phyloP scores from a whole-genome alignment of 37 sponge, comb jelly and placozoan genomes.

The Chondrosia reniformis region DNA sequence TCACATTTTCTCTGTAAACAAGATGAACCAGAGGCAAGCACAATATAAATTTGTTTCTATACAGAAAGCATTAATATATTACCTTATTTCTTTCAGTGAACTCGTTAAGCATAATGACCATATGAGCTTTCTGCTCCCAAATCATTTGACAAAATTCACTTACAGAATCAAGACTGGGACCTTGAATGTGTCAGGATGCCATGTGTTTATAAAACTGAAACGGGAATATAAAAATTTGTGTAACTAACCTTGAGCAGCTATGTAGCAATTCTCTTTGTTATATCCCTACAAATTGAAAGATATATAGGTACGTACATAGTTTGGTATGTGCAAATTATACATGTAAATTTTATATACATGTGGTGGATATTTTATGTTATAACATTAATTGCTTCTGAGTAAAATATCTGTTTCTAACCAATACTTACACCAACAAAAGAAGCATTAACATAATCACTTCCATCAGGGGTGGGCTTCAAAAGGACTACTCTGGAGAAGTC shows the following conservation, averaged over 20 bases:
- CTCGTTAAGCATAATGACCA: background rate
- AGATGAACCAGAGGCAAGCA: background rate
- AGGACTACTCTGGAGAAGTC: constrained; percentile 66
- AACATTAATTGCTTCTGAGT: background rate
- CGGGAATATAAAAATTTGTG: background rate
- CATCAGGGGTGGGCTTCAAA: background rate
- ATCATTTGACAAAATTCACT: background rate
- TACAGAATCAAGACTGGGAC: background rate
- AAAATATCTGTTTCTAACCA: background rate
- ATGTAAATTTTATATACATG: background rate
- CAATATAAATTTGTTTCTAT: background rate
- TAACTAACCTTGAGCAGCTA: constrained; percentile 75
- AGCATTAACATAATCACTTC: constrained; percentile 70
- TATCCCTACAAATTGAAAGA: constrained; percentile 50
- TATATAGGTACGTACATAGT: background rate
- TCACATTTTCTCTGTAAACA: constrained; percentile 23
- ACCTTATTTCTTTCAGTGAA: background rate
- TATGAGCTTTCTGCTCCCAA: background rate
- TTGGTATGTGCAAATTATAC: background rate
- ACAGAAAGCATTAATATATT: too few relatives aligned
- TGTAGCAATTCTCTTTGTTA: constrained; percentile 37
- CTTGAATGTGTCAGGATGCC: background rate
- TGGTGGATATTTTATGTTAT: background rate
- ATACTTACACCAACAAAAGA: constrained; percentile 66
- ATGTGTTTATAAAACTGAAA: background rate